Percentiles rank a stretch among this genome's conserved stretches.
Conservation (phyloP, 2,888 invertebrate genomes). For the Drosophila eohydei region DNA sequence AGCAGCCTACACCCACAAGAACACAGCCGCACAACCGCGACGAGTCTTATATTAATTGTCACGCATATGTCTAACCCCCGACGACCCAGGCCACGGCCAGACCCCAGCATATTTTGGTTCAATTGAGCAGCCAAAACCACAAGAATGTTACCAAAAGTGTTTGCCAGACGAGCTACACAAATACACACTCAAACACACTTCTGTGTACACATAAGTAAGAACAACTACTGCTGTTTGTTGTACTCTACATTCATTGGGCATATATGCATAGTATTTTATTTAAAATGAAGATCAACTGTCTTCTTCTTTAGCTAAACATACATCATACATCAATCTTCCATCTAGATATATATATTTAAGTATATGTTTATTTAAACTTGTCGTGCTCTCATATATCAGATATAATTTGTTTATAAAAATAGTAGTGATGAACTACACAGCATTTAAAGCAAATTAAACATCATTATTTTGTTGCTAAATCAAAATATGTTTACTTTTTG, state of each 20-base stretch:
- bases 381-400: not conserved
- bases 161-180: constrained; percentile 43
- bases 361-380: not conserved
- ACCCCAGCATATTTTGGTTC: constrained; percentile 67
- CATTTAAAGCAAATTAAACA: no score
- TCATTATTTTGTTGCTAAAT: no score
- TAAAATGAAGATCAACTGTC: not conserved
- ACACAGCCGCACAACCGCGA: constrained; percentile 23
- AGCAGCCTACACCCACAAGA: constrained; percentile 8
- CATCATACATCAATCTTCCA: not conserved
- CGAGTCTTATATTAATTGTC: constrained; percentile 80
- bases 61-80: constrained; percentile 75
- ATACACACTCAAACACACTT: constrained; percentile 8
- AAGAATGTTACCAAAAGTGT: constrained; percentile 78
- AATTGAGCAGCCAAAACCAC: constrained; percentile 72
- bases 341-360: not conserved
- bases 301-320: not conserved
- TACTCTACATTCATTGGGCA: constrained; percentile 6
- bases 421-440: no score
- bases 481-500: no score
- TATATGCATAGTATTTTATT: no score
- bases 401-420: not conserved
- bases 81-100: constrained; percentile 41
- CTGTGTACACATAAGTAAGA: constrained; percentile 30
- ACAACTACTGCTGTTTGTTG: constrained; percentile 50